Conservation (phyloP, 2,113 vertebrate genomes). For the Dipodomys ordii region DNA sequence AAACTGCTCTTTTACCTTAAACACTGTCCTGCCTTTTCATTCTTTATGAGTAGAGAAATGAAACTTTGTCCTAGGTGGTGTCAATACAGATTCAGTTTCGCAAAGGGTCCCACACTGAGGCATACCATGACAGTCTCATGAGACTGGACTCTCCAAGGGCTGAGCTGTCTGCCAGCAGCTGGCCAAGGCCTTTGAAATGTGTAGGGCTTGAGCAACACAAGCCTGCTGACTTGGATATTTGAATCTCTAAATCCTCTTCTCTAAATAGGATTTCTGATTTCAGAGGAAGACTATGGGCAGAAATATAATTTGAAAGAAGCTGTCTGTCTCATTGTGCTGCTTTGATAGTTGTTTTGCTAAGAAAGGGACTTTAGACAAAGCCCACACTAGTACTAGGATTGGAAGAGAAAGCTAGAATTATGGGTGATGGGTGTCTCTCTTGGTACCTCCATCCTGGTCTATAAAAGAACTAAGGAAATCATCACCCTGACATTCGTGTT, state of each 20-base stretch:
- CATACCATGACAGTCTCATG: too few species aligned
- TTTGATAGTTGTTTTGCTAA: background rate
- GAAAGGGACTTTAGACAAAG: background rate
- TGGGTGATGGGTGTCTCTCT: too few species aligned
- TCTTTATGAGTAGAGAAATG: background rate
- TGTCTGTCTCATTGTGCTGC: rapidly evolving
- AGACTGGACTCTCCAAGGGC: background rate
- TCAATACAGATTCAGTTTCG: too few species aligned
- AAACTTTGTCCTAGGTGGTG: too few species aligned
- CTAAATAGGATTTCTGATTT: background rate
- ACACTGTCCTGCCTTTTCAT: too few species aligned
- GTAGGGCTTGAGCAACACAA: too few species aligned
- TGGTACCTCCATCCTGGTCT: too few species aligned
- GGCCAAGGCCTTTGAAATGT: background rate
- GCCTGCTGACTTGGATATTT: background rate
- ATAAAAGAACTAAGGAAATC: too few species aligned
- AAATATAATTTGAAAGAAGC: background rate
- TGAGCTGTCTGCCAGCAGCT: background rate
- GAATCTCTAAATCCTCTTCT: background rate
- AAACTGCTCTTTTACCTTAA: too few species aligned
- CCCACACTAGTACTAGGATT: too few species aligned
- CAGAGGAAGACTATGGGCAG: background rate
- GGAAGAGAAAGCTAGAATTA: too few species aligned
- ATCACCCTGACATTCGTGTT: too few species aligned
- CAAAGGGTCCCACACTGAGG: background rate